Percentiles rank a stretch among this genome's conserved stretches.
Evolutionary conservation across 2,797 vertebrate genomes (phyloP).

Genomic region (Nothura maculosa): DNA sequence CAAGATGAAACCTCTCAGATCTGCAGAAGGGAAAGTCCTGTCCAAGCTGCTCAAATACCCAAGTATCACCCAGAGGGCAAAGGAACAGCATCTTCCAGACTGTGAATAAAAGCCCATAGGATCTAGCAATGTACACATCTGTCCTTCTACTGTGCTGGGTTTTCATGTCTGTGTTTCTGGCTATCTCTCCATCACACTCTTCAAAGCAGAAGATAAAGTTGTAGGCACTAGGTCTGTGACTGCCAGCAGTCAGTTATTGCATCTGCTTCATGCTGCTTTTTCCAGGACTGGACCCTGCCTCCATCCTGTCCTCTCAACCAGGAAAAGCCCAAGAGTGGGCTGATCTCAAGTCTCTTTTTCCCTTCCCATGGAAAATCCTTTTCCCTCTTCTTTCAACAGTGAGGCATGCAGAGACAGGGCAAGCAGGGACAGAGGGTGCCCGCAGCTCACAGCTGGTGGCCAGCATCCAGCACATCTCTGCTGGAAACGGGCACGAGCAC

Average conservation of each 20-base stretch:
- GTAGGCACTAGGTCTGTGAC: neutral
- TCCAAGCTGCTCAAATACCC: neutral
- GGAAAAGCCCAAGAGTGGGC: neutral
- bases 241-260: neutral
- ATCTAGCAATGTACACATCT: neutral
- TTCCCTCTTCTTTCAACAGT: neutral
- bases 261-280: neutral
- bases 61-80: neutral
- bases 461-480: neutral
- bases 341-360: neutral
- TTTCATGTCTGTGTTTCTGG: neutral
- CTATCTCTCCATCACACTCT: neutral
- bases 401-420: neutral
- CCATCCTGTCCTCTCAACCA: neutral
- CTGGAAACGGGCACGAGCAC: neutral
- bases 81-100: neutral
- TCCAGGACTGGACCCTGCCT: constrained; percentile 42
- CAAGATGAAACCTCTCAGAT: rapidly evolving
- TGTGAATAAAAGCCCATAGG: rapidly evolving
- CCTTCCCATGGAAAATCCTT: neutral
- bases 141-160: neutral
- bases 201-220: rapidly evolving
- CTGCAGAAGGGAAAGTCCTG: neutral
- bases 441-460: neutral
- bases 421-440: neutral